Evolutionary conservation across 1,140 invertebrate genomes (phyloP), one percentile per base, ranked within the genome.

Genomic region (Drosophila littoralis): DNA sequence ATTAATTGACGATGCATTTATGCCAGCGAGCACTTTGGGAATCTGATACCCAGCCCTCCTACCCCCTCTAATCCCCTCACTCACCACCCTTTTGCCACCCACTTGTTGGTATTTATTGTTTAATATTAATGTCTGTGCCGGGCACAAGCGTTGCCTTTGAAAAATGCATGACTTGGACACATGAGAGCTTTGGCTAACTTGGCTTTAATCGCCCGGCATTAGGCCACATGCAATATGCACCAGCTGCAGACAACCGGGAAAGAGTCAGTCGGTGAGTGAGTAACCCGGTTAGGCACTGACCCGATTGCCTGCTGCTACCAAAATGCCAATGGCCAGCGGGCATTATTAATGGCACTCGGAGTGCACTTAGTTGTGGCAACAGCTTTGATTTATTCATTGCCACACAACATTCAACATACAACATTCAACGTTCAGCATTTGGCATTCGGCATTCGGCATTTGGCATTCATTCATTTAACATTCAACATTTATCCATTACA

Each of bases 1-100:
- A 88, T 88, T 88, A 88, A 88, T 89, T 88, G 83, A 81, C 78
- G 59, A 76, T 77, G 72, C 76, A 81, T 71, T 80, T 79, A 65
- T 77, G 74, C 68, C 77, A 76, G 67, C 60, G 55, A 75, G 46
- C 75, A 78, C 54, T 54, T 52, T 61, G 67, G 55, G 60, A 61
- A 52, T 32, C 32, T 15, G 13, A 13, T 28, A 28, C 22, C 22
- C 3, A 36, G 1, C 5, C n/a, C 32, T 7, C 10, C 10, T 4
- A 9, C 42, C 13, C 13, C 12, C 12, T 28, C 38, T 3, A 22
- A 22, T 35, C n/a, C 12, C 46, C 4, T 66, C 28, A 40, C 57
- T 12, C 22, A 7, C 7, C 38, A 6, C n/a, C 5, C 13, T 15
- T 43, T 33, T 7, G 1, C 17, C n/a, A 6, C 40, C 59, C 46